These are phyloP conservation scores for Podiceps cristatus DNA, from an alignment of 2,113 vertebrate genomes.

Conservation along the genomic window DNA sequence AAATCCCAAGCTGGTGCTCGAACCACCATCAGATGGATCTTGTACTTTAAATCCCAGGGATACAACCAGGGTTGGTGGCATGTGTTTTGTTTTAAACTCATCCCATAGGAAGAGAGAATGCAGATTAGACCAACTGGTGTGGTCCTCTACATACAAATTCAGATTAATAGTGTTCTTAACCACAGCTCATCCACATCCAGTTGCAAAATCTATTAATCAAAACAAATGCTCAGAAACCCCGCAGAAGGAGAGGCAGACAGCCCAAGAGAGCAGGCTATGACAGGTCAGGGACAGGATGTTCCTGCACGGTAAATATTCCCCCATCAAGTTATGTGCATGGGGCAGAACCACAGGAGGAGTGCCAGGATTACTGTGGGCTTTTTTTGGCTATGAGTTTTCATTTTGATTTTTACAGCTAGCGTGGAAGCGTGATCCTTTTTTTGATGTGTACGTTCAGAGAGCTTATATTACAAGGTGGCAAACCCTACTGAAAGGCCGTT, in stretches of 20 bases:
- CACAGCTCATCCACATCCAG: not conserved
- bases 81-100: not conserved
- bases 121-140: not conserved
- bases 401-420: not conserved
- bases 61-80: not conserved
- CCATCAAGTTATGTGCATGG: rapidly evolving
- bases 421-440: not conserved
- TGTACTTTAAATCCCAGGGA: not conserved
- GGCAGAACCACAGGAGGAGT: not conserved
- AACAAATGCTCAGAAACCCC: not conserved
- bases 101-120: not conserved
- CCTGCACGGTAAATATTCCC: not conserved
- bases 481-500: not conserved
- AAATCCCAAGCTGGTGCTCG: not conserved
- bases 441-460: not conserved
- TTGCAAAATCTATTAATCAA: not conserved
- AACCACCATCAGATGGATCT: not conserved
- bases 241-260: not conserved
- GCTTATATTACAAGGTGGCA: not conserved
- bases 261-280: not conserved
- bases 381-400: not conserved
- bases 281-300: not conserved
- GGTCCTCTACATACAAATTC: not conserved
- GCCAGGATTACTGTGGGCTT: not conserved
- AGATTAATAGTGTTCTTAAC: not conserved